Conservation (phyloP, 1,140 invertebrate genomes). For the Hirudo medicinalis region DNA sequence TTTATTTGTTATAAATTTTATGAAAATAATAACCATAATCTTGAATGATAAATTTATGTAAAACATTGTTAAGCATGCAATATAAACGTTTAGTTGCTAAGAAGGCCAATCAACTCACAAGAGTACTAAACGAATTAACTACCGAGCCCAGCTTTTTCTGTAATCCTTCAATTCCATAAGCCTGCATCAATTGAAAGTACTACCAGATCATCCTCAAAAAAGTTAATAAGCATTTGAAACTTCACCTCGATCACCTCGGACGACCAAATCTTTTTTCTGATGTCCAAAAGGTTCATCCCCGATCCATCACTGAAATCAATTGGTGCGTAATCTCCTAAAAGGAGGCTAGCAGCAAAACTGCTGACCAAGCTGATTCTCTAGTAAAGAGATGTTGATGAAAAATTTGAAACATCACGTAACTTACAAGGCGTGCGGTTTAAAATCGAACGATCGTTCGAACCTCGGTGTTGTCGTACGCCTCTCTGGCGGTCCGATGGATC, state of each 20-base stretch:
- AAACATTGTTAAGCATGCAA: not conserved
- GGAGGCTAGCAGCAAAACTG: conserved; percentile 74
- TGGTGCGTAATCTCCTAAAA: conserved; percentile 73
- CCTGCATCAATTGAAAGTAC: not conserved
- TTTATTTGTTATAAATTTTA: not conserved
- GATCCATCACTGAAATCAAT: conserved; percentile 85
- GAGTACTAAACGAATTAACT: not conserved
- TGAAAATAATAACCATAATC: not conserved
- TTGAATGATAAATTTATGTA: not conserved
- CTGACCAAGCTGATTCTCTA: conserved; percentile 80
- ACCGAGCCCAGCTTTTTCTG: not conserved
- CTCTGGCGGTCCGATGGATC: conserved; percentile 56
- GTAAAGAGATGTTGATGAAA: conserved; percentile 1
- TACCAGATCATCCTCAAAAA: not conserved
- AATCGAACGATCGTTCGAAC: conserved; percentile 40
- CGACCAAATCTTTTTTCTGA: conserved; percentile 64
- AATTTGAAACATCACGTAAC: no score
- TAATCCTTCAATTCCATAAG: conserved; percentile 3
- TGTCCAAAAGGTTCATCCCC: conserved; percentile 89
- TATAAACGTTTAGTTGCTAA: not conserved
- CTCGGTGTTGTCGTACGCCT: conserved; percentile 67
- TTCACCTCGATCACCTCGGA: conserved; percentile 42
- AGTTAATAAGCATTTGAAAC: not conserved
- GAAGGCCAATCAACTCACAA: not conserved
- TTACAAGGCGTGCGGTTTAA: not conserved